A percentile compares a stretch with the other conserved stretches of the same genome.
Evolutionary conservation across 2,797 vertebrate genomes (phyloP).

Genomic region (Dallia pectoralis): DNA sequence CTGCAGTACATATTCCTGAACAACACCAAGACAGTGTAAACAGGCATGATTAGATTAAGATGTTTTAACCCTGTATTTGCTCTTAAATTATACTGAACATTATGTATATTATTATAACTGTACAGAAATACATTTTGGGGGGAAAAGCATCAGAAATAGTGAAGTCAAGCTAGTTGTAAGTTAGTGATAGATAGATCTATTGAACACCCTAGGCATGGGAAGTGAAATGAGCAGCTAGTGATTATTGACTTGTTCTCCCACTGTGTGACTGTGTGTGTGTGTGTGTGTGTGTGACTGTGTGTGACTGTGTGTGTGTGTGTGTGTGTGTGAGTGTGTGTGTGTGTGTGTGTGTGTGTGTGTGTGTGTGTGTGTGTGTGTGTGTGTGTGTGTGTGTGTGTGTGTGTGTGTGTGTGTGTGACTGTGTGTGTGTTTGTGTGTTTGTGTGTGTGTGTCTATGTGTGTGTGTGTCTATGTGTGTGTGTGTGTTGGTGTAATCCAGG

Average conservation of each 20-base stretch:
- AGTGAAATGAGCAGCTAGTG: background rate
- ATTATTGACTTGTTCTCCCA: background rate
- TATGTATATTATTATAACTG: background rate
- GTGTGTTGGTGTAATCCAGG: no score
- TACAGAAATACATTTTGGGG: background rate
- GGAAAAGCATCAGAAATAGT: background rate
- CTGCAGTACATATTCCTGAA: background rate
- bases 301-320: conserved; percentile 18
- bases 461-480: no score
- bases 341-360: conserved; percentile 19
- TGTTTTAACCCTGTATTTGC: background rate
- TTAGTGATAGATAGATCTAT: background rate
- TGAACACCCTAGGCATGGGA: background rate
- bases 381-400: conserved; percentile 12
- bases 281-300: conserved; percentile 7
- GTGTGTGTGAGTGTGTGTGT: conserved; percentile 8
- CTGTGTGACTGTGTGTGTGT: conserved; percentile 14
- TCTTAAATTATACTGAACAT: background rate
- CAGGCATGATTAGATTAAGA: background rate
- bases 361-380: conserved; percentile 13
- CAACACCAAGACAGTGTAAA: background rate
- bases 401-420: no score
- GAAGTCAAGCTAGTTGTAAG: background rate
- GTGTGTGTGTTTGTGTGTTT: no score
- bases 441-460: background rate